Evolutionary conservation across 2,113 vertebrate genomes (phyloP), one percentile per base, ranked within the genome.

Genomic region (Penelope pileata): DNA sequence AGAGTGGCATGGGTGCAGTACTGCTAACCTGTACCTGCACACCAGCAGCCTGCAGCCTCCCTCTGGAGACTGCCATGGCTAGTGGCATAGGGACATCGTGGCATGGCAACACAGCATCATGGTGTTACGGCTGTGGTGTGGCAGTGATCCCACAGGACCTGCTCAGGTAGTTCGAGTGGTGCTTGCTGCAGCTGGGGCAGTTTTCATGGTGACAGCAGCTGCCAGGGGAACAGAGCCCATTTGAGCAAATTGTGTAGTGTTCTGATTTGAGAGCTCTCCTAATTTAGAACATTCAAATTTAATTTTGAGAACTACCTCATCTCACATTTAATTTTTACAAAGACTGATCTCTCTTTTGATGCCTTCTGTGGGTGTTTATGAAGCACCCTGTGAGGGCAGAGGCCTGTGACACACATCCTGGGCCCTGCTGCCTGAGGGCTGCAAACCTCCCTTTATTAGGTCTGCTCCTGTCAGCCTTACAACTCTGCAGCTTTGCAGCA

Each of bases 111-210:
- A 56, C n/a, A 30, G 30, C 30, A 17, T 29, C 53, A 18, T 1
- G 7, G 72, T 3, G 2, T 3, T 48, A 14, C 0, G 5, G 19
- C 5, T 4, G 34, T 16, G 12, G 34, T 0, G 0, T 6, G 7
- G 45, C 7, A 19, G 2, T 9, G 5, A 23, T 1, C 32, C 9
- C 38, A 40, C 42, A 14, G 76, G 27, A 30, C 30, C 36, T 30
- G 27, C 59, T 47, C 29, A 38, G 66, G 38, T 60, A 50, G 1
- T 6, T 1, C 43, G 29, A 64, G 58, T 38, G 36, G 50, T 62
- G 53, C 19, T 63, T 54, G 12, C 5, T 51, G 34, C 21, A 66
- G 34, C 18, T 68, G 24, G 27, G 59, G 19, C 79, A 42, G 36
- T 40, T 0, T 1, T n/a, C n/a, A 11, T 22, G 2, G 24, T 56